A percentile compares a stretch with the other conserved stretches of the same genome.
Conservation (phyloP, 2,888 invertebrate genomes). For the Cephus runcator region DNA sequence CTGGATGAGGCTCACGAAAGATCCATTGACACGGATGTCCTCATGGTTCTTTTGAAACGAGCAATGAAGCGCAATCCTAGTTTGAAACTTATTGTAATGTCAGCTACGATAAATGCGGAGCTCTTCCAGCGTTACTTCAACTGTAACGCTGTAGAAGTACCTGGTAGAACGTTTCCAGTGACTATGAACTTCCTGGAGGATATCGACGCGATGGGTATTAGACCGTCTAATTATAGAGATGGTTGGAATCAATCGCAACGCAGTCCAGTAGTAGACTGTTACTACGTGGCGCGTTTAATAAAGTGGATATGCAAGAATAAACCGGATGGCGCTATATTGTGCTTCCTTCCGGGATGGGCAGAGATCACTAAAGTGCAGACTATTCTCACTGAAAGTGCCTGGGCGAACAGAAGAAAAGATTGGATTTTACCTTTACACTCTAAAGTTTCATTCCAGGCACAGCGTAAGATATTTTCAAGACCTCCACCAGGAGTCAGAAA, state of each 20-base stretch:
- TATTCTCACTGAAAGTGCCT: slow-evolving; percentile 63
- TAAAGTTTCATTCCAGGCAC: slow-evolving; percentile 61
- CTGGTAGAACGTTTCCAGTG: slow-evolving; percentile 74
- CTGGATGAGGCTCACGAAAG: slow-evolving; percentile 82
- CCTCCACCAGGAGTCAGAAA: slow-evolving; percentile 70
- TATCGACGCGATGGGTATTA: slow-evolving; percentile 43
- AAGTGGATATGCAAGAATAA: slow-evolving; percentile 70
- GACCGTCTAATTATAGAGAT: slow-evolving; percentile 52
- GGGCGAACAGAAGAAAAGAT: neutral
- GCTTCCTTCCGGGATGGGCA: slow-evolving; percentile 81
- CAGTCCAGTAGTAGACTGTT: slow-evolving; percentile 65
- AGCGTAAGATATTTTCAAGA: slow-evolving; percentile 42
- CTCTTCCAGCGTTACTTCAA: slow-evolving; percentile 71
- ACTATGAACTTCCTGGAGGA: slow-evolving; percentile 70
- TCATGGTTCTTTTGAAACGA: slow-evolving; percentile 71
- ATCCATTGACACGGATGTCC: slow-evolving; percentile 75
- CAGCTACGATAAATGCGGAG: slow-evolving; percentile 76
- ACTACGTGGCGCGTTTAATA: slow-evolving; percentile 68
- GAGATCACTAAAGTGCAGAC: slow-evolving; percentile 72
- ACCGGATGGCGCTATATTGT: slow-evolving; percentile 76
- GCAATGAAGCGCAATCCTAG: slow-evolving; percentile 68
- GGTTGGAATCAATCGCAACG: slow-evolving; percentile 26
- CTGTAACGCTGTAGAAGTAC: slow-evolving; percentile 68
- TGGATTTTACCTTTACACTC: slow-evolving; percentile 71
- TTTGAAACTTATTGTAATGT: slow-evolving; percentile 77